Conservation (phyloP, 2,888 invertebrate genomes). For the Ochropacha duplaris region DNA sequence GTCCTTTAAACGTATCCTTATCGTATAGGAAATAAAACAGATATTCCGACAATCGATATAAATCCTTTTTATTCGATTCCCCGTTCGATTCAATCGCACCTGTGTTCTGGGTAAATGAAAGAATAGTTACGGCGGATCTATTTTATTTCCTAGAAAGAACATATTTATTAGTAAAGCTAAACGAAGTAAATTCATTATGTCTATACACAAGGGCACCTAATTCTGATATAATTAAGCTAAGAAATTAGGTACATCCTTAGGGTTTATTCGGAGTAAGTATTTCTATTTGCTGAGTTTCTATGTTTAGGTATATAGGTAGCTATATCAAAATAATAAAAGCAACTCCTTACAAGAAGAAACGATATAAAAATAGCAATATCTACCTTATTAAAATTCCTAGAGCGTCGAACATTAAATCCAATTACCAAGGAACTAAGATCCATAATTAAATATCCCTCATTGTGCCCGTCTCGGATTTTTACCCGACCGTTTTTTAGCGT, state of each 20-base stretch:
- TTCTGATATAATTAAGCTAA: background rate
- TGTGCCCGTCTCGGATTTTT: background rate
- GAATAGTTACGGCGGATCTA: background rate
- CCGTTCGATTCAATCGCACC: background rate
- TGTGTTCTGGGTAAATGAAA: background rate
- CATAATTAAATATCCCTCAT: background rate
- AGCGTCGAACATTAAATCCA: background rate
- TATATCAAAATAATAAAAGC: too few species aligned
- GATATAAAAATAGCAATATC: background rate
- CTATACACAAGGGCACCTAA: background rate
- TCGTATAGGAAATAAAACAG: background rate
- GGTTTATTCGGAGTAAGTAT: too few species aligned
- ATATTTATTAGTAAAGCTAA: background rate
- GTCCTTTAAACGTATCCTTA: background rate
- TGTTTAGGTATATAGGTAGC: too few species aligned
- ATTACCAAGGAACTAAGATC: background rate
- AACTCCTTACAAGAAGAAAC: background rate
- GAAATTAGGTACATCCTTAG: background rate
- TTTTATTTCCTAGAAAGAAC: background rate
- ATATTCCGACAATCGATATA: slow-evolving; percentile 1
- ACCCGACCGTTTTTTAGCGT: background rate
- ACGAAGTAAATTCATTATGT: background rate
- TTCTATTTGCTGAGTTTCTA: too few species aligned
- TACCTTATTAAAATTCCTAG: background rate
- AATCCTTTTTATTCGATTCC: slow-evolving; percentile 26